Evolutionary conservation across 2,113 vertebrate genomes (phyloP), one percentile per base, ranked within the genome.

Genomic region (Oceanites oceanicus): DNA sequence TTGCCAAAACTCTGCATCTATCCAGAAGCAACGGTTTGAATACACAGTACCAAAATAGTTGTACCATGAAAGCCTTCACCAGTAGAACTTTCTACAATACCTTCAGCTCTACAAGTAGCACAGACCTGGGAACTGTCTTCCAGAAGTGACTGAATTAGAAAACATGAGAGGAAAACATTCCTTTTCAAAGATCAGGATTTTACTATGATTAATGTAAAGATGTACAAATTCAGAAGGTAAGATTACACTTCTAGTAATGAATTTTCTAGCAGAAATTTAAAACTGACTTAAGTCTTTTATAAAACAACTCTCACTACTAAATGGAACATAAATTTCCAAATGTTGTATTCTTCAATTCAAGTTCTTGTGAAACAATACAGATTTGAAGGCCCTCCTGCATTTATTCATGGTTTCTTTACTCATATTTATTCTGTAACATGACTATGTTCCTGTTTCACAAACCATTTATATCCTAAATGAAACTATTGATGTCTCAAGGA

Each of bases 161-260:
- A 88, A 40, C 0, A 0, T 2, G 10, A 56, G 16, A 79, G 45
- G 9, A 77, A 80, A 75, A 63, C 9, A 50, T 3, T n/a, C 5
- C 10, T 82, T 68, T 74, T 32, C 62, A 75, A 32, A 88, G 25
- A 55, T 36, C 4, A n/a, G 7, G 8, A 76, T 79, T 82, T 67
- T 50, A 58, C 11, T 44, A 2, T 5, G 62, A 66, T 15, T 66
- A 45, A 47, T 9, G 15, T 56, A 56, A 63, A 83, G 18, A 23
- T 3, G 2, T 3, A 80, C 4, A 2, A 83, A 83, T 61, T 92
- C 45, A 83, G 40, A 67, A 88, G 8, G 44, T 75, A 25, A 79
- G 18, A 68, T 21, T 55, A 67, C 15, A 72, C 2, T 4, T 3
- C 32, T 10, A 29, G 22, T 12, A 52, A 30, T 6, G 11, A 94